Percentiles rank a stretch among this genome's conserved stretches.
Evolutionary conservation across 2,888 invertebrate genomes (phyloP).

Genomic region (Charanyca ferruginea): DNA sequence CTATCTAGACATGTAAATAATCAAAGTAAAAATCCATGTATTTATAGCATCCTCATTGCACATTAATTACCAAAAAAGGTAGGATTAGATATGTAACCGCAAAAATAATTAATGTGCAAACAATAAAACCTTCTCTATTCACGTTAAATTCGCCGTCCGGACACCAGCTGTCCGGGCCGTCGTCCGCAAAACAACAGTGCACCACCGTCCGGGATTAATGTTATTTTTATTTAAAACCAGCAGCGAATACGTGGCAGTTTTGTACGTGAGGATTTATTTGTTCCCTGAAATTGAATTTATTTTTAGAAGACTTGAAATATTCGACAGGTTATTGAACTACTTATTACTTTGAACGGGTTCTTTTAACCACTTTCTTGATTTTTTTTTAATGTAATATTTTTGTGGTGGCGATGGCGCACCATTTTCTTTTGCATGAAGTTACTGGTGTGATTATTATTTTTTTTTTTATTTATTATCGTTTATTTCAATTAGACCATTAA

Average conservation of each 20-base stretch:
- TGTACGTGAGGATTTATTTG: slow-evolving; percentile 27
- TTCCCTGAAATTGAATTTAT: slow-evolving; percentile 4
- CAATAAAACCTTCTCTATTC: slow-evolving; percentile 41
- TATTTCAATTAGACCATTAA: too few relatives aligned
- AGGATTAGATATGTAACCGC: slow-evolving; percentile 1
- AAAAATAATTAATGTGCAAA: slow-evolving; percentile 35
- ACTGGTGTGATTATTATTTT: too few relatives aligned
- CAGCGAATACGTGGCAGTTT: slow-evolving; percentile 11
- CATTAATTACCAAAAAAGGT: slow-evolving; percentile 28
- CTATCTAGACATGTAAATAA: too few relatives aligned
- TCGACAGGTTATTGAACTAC: neutral
- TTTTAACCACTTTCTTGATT: too few relatives aligned
- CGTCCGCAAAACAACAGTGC: slow-evolving; percentile 48
- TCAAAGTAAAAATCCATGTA: too few relatives aligned
- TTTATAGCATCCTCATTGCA: neutral
- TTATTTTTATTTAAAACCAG: slow-evolving; percentile 52
- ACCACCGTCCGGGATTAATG: slow-evolving; percentile 48
- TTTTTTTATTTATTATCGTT: too few relatives aligned
- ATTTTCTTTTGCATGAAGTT: too few relatives aligned
- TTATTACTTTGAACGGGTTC: neutral
- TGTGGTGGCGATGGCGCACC: too few relatives aligned
- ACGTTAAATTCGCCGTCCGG: slow-evolving; percentile 23
- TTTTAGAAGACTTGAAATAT: slow-evolving; percentile 2
- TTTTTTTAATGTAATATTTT: too few relatives aligned
- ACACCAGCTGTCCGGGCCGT: slow-evolving; percentile 53